A percentile compares a stretch with the other conserved stretches of the same genome.
phyloP scores from a whole-genome alignment of 2,888 invertebrate species.

The Parasteatoda lunata region DNA sequence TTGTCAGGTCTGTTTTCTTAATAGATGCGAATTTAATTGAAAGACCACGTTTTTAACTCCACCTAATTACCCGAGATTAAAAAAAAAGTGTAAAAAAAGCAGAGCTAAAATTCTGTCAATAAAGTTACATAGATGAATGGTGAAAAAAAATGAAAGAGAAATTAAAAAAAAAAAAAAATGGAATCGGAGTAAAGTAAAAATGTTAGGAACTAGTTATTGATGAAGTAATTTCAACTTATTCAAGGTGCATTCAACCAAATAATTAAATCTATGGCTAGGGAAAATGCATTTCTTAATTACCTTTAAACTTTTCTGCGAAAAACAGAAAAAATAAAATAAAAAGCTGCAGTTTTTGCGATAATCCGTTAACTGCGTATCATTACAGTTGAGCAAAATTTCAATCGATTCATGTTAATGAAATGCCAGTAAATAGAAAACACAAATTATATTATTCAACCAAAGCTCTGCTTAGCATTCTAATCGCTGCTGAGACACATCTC shows the following conservation, averaged over 20 bases:
- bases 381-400: constrained; percentile 33
- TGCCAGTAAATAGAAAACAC: constrained; percentile 54
- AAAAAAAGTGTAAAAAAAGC: constrained; percentile 24
- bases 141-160: constrained; percentile 23
- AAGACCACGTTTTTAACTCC: constrained; percentile 55
- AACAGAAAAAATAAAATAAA: constrained; percentile 35
- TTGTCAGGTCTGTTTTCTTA: constrained; percentile 47
- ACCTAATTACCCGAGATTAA: constrained; percentile 56
- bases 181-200: constrained; percentile 41
- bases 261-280: constrained; percentile 59
- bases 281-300: constrained; percentile 66
- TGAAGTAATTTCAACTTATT: constrained; percentile 66
- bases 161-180: constrained; percentile 2
- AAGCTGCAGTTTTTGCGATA: constrained; percentile 59
- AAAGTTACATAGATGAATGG: constrained; percentile 29
- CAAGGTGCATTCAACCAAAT: constrained; percentile 61
- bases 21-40: constrained; percentile 57
- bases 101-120: constrained; percentile 44
- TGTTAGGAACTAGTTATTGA: constrained; percentile 60
- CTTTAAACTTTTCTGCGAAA: constrained; percentile 55
- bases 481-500: neutral
- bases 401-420: constrained; percentile 63
- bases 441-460: constrained; percentile 49
- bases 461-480: constrained; percentile 48
- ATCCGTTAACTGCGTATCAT: constrained; percentile 64